Evolutionary conservation across 2,888 invertebrate species (phyloP), one percentile per base, ranked within the genome.

Genomic region (Melipona bicolor): DNA sequence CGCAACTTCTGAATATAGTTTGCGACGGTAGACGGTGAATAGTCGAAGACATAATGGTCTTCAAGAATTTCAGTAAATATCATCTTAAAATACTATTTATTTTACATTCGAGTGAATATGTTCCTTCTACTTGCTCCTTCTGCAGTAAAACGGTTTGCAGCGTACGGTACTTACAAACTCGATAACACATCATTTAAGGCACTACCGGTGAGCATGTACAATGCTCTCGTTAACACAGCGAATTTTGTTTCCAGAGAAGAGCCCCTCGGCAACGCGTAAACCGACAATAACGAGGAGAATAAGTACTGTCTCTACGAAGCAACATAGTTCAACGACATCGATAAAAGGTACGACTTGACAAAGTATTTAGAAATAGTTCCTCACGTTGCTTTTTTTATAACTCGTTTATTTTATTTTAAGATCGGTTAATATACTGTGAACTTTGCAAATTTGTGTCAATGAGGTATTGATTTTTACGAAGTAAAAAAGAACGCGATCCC

Each of bases 231-330:
- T 88, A 89, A 89, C 88, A 77, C 73, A 73, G 73, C 73, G 73
- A 78, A 82, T 80, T 87, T 78, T 88, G 82, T 87, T 92, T 92
- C n/a, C 90, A 94, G 94, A 94, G 81, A 93, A 94, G 83, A 94
- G 93, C 79, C 92, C 93, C 69, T 91, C 93, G 74, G 88, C 91
- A 19, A 89, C 91, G 68, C 89, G 94, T 79, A 94, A 93, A 83
- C 85, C 92, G 59, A 78, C 92, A 52, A 90, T 88, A 77, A 89
- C 91, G 4, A 92, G 91, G 69, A 89, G 92, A 82, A 84, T 90
- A 54, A 83, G 87, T 36, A 91, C 86, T 77, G 82, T 87, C 19
- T 82, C 81, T 27, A 65, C 83, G 21, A 92, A 92, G 77, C 91
- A 91, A 49, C 89, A 91, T 65, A 81, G 87, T 71, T 78, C 90